phyloP scores from a whole-genome alignment of 2,888 invertebrate species.

The Spicauda simplicius region DNA sequence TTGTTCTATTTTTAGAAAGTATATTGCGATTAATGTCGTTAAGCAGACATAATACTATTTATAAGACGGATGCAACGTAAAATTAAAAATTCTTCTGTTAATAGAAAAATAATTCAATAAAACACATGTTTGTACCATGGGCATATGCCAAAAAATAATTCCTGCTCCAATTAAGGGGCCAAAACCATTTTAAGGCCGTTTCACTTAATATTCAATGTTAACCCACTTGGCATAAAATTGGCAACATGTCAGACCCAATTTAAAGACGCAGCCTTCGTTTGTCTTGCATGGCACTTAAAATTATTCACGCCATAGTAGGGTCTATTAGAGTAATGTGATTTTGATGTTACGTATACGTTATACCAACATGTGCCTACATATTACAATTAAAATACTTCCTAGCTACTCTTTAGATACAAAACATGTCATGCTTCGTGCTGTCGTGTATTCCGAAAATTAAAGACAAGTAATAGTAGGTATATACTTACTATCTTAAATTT shows the following conservation, averaged over 20 bases:
- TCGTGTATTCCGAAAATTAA: too few relatives aligned
- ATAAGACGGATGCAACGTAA: background rate
- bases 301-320: too few relatives aligned
- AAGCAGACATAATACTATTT: background rate
- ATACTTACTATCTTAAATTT: too few relatives aligned
- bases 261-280: slow-evolving; percentile 4
- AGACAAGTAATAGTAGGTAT: too few relatives aligned
- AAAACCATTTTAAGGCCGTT: slow-evolving; percentile 20
- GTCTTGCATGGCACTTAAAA: background rate
- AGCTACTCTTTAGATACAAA: too few relatives aligned
- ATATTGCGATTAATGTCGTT: background rate
- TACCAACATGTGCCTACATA: too few relatives aligned
- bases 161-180: slow-evolving; percentile 5
- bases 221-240: slow-evolving; percentile 26
- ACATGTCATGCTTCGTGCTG: too few relatives aligned
- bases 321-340: too few relatives aligned
- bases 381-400: too few relatives aligned
- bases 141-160: slow-evolving; percentile 7
- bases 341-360: background rate
- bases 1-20: background rate
- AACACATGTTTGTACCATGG: slow-evolving; percentile 4
- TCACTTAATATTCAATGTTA: slow-evolving; percentile 31
- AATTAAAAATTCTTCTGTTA: background rate
- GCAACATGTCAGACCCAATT: slow-evolving; percentile 23
- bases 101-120: background rate